phyloP scores from a whole-genome alignment of 2,888 invertebrate species.

The Apantesis nais region DNA sequence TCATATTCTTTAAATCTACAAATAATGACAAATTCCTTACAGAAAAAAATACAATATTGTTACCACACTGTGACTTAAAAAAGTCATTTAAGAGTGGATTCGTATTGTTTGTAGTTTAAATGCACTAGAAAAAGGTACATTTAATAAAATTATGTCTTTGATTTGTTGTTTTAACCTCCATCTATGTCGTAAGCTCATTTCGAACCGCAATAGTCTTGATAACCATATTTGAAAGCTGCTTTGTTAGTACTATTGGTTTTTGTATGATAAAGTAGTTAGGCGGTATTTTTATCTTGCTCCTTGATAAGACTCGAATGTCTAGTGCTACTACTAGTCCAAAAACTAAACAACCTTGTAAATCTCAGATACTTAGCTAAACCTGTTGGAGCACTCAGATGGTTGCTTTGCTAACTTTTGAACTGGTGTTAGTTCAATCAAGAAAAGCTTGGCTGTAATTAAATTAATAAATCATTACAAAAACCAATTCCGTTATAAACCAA shows the following conservation, averaged over 20 bases:
- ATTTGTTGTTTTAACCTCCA: neutral
- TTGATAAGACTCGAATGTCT: neutral
- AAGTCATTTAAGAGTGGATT: too few species aligned
- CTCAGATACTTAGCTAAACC: neutral
- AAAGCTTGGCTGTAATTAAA: neutral
- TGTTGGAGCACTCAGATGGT: neutral
- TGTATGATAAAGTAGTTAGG: neutral
- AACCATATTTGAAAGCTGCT: neutral
- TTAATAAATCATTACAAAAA: neutral
- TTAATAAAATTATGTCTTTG: neutral
- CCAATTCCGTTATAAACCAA: too few species aligned
- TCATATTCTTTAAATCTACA: too few species aligned
- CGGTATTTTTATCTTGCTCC: neutral
- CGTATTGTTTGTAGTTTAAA: too few species aligned
- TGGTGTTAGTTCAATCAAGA: neutral
- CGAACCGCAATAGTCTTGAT: neutral
- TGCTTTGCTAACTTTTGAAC: neutral
- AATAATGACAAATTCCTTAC: too few species aligned
- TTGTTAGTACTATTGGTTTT: neutral
- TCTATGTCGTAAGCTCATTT: too few species aligned
- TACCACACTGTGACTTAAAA: too few species aligned
- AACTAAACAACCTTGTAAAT: constrained; percentile 2
- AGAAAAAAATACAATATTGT: too few species aligned
- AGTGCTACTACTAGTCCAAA: neutral
- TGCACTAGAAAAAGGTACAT: neutral